Evolutionary conservation across 2,113 vertebrate genomes (phyloP).

Genomic region (Manacus vitellinus): DNA sequence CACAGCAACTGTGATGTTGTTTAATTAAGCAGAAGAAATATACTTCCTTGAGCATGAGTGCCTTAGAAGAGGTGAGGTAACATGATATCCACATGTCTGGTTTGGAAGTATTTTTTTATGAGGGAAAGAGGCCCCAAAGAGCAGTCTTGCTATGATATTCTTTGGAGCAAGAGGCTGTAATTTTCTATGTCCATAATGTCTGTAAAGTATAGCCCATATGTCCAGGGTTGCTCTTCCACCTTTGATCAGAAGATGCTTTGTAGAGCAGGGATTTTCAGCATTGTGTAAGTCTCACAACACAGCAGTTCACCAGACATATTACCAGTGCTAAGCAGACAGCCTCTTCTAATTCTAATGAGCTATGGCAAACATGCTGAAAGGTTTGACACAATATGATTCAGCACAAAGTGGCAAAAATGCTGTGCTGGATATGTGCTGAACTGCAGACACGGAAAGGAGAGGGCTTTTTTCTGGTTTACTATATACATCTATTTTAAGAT

Average conservation of each 20-base stretch:
- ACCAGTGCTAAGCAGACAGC: not conserved
- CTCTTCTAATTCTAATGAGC: not conserved
- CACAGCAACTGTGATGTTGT: not conserved
- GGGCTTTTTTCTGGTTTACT: not conserved
- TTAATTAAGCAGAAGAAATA: constrained; percentile 30
- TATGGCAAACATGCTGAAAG: not conserved
- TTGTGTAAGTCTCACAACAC: not conserved
- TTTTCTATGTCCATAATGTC: not conserved
- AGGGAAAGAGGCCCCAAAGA: not conserved
- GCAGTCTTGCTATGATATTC: not conserved
- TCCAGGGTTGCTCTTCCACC: not conserved
- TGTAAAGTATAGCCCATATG: not conserved
- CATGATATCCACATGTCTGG: not conserved
- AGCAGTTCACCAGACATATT: not conserved
- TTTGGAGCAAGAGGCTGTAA: not conserved
- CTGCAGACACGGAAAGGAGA: not conserved
- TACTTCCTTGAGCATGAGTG: not conserved
- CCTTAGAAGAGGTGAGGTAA: not conserved
- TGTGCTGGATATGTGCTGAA: not conserved
- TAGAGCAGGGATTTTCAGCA: not conserved
- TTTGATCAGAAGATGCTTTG: not conserved
- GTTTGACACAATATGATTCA: not conserved
- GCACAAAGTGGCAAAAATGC: not conserved
- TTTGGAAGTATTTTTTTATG: not conserved
- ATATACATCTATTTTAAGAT: not conserved